Conservation (phyloP, 2,888 invertebrate species). For the Drosophila falleni region DNA sequence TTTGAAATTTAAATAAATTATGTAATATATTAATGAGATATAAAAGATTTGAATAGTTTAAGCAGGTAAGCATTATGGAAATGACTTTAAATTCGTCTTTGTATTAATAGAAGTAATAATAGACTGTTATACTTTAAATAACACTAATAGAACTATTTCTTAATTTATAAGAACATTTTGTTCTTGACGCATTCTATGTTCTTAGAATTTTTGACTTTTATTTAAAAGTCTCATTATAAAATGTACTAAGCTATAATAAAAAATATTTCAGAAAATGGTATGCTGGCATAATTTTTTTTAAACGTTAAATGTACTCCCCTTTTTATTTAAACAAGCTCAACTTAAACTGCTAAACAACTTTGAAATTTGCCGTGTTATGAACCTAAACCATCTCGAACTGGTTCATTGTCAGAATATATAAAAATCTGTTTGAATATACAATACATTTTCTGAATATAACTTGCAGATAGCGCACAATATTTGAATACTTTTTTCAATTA, state of each 20-base stretch:
- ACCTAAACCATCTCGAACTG: neutral
- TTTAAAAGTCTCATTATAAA: too few relatives aligned
- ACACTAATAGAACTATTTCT: too few relatives aligned
- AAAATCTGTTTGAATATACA: neutral
- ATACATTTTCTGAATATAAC: conserved; percentile 11
- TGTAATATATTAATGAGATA: too few relatives aligned
- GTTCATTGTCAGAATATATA: neutral
- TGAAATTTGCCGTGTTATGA: neutral
- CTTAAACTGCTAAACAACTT: neutral
- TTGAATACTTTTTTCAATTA: conserved; percentile 77
- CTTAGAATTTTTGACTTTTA: too few relatives aligned
- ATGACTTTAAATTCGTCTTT: too few relatives aligned
- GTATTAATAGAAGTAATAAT: too few relatives aligned
- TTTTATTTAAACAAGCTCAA: neutral
- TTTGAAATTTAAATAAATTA: too few relatives aligned
- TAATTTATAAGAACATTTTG: too few relatives aligned
- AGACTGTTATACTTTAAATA: too few relatives aligned
- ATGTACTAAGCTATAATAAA: neutral
- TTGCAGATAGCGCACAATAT: conserved; percentile 40
- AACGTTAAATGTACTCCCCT: neutral
- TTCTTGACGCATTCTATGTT: too few relatives aligned
- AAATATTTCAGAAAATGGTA: neutral
- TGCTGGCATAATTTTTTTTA: neutral
- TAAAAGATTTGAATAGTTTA: too few relatives aligned
- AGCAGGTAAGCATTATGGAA: too few relatives aligned